A percentile compares a stretch with the other conserved stretches of the same genome.
Conservation (phyloP, 2,113 vertebrate species). For the Agapornis roseicollis region DNA sequence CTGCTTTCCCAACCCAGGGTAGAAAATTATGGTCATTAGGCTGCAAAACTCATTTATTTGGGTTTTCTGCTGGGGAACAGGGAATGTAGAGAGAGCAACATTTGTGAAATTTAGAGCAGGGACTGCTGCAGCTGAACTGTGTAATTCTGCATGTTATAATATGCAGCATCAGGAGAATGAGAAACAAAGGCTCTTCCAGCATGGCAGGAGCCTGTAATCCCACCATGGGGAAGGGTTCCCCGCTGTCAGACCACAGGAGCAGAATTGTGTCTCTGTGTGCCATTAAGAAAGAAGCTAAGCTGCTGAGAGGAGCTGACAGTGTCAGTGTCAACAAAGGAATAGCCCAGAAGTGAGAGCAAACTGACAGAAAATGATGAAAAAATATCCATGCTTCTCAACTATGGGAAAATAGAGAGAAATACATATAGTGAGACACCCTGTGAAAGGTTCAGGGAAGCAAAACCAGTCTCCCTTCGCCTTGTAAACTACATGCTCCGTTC, state of each 20-base stretch:
- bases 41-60: not conserved
- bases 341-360: slow-evolving; percentile 51
- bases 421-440: slow-evolving; percentile 39
- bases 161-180: not conserved
- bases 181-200: not conserved
- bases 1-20: not conserved
- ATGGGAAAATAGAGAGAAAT: slow-evolving; percentile 20
- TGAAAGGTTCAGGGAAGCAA: slow-evolving; percentile 2
- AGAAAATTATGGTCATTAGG: not conserved
- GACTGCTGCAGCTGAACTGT: not conserved
- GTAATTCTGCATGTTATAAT: not conserved
- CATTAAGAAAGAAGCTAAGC: slow-evolving; percentile 9
- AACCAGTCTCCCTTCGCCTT: not conserved
- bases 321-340: slow-evolving; percentile 61
- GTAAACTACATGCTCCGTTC: not conserved
- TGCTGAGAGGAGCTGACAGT: not conserved
- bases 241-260: not conserved
- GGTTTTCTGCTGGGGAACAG: not conserved
- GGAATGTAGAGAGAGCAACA: not conserved
- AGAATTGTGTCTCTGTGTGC: not conserved
- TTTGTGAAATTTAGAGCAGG: not conserved
- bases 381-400: slow-evolving; percentile 46
- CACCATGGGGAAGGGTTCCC: not conserved
- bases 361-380: slow-evolving; percentile 68
- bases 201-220: not conserved